Evolutionary conservation across 1,140 invertebrate genomes (phyloP).

Genomic region (Leptopilina clavipes): DNA sequence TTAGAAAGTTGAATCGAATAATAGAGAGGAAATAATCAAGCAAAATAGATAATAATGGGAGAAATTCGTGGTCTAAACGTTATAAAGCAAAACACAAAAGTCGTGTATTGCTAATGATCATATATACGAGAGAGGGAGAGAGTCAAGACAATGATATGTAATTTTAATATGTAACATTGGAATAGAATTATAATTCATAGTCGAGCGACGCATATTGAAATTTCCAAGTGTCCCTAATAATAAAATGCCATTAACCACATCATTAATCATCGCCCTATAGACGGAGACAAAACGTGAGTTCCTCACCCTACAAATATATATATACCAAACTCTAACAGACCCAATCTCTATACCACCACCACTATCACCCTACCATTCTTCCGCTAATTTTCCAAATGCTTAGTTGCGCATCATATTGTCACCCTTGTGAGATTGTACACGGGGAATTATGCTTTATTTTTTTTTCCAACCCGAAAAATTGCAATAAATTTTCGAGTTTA

Average conservation of each 20-base stretch:
- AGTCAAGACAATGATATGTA: slow-evolving; percentile 53
- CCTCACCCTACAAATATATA: slow-evolving; percentile 39
- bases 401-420: slow-evolving; percentile 37
- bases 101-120: slow-evolving; percentile 19
- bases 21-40: too few species aligned
- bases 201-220: slow-evolving; percentile 58
- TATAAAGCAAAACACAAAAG: too few species aligned
- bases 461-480: background rate
- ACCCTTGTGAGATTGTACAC: slow-evolving; percentile 9
- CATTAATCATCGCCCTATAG: slow-evolving; percentile 61
- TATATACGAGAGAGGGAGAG: background rate
- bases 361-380: slow-evolving; percentile 22
- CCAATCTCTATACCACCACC: slow-evolving; percentile 29
- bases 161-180: slow-evolving; percentile 60
- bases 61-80: too few species aligned
- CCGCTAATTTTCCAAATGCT: slow-evolving; percentile 42
- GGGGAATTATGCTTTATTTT: background rate
- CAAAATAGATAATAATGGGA: too few species aligned
- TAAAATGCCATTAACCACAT: slow-evolving; percentile 66
- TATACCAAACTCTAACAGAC: too few species aligned
- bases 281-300: slow-evolving; percentile 61
- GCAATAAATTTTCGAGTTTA: slow-evolving; percentile 17
- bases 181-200: slow-evolving; percentile 64
- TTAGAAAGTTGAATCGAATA: too few species aligned
- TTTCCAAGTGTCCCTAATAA: slow-evolving; percentile 61